These are phyloP conservation scores for Linnaemya vulpina DNA, from an alignment of 2,888 invertebrate genomes.

Conservation along the genomic window DNA sequence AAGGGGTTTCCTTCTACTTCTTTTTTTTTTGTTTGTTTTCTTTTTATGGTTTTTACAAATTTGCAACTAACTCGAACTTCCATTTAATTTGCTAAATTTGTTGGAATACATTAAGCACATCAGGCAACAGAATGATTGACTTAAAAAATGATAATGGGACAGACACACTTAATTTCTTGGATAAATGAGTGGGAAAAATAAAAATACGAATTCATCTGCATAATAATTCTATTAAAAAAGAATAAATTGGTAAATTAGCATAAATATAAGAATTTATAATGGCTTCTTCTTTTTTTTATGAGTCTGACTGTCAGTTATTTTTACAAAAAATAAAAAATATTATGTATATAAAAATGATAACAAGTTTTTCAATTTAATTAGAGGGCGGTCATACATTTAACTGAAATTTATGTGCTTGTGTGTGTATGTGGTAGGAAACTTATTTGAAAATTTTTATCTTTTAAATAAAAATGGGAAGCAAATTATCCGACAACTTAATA, in stretches of 20 bases:
- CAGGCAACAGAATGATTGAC: slow-evolving; percentile 57
- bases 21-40: neutral
- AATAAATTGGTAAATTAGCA: slow-evolving; percentile 61
- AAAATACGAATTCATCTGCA: slow-evolving; percentile 52
- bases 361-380: neutral
- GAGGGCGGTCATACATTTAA: neutral
- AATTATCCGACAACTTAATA: neutral
- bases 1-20: neutral
- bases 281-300: slow-evolving; percentile 1
- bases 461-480: neutral
- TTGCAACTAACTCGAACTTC: slow-evolving; percentile 48
- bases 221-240: slow-evolving; percentile 48
- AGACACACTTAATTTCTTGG: slow-evolving; percentile 26
- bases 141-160: slow-evolving; percentile 22
- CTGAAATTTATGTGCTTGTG: neutral
- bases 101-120: slow-evolving; percentile 60
- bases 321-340: neutral
- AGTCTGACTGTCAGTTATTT: neutral
- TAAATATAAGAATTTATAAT: slow-evolving; percentile 38
- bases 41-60: slow-evolving; percentile 23
- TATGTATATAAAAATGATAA: slow-evolving; percentile 12
- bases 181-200: slow-evolving; percentile 54
- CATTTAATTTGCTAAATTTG: slow-evolving; percentile 66
- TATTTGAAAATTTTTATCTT: neutral
- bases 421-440: neutral